Percentiles rank a stretch among this genome's conserved stretches.
Conservation (phyloP, 2,888 invertebrate genomes). For the Tetrapedia diversipes region DNA sequence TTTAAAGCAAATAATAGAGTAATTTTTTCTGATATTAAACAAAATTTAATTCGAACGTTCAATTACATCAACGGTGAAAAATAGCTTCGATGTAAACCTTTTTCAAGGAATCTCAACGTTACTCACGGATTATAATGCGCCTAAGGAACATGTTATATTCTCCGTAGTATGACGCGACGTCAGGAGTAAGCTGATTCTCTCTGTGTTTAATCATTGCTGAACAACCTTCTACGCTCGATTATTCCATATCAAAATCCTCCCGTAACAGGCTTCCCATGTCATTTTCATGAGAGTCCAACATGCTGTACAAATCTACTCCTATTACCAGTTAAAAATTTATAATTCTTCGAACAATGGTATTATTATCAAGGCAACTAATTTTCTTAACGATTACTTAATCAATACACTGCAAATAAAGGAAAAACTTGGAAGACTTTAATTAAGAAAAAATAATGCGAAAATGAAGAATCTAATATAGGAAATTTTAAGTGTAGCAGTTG, state of each 20-base stretch:
- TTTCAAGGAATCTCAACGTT: background rate
- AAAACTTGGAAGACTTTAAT: too few species aligned
- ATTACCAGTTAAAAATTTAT: background rate
- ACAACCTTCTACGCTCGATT: conserved; percentile 30
- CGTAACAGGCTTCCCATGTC: background rate
- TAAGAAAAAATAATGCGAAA: too few species aligned
- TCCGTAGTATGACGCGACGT: conserved; percentile 40
- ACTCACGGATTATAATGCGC: conserved; percentile 10
- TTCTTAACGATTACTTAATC: too few species aligned
- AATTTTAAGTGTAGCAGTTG: too few species aligned
- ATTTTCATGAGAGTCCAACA: background rate
- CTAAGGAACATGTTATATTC: conserved; percentile 39
- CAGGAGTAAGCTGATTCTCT: conserved; percentile 55
- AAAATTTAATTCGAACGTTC: too few species aligned
- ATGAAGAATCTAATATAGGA: too few species aligned
- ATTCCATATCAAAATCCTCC: conserved; percentile 4
- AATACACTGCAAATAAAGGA: too few species aligned
- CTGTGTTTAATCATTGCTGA: conserved; percentile 56
- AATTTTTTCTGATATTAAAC: too few species aligned
- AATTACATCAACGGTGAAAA: background rate
- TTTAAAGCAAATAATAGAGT: too few species aligned
- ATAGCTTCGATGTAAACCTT: background rate
- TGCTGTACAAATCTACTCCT: background rate
- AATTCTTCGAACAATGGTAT: too few species aligned
- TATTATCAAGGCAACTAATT: too few species aligned